These are phyloP conservation scores for Ochropacha duplaris DNA, from an alignment of 2,888 invertebrate species.

Conservation along the genomic window DNA sequence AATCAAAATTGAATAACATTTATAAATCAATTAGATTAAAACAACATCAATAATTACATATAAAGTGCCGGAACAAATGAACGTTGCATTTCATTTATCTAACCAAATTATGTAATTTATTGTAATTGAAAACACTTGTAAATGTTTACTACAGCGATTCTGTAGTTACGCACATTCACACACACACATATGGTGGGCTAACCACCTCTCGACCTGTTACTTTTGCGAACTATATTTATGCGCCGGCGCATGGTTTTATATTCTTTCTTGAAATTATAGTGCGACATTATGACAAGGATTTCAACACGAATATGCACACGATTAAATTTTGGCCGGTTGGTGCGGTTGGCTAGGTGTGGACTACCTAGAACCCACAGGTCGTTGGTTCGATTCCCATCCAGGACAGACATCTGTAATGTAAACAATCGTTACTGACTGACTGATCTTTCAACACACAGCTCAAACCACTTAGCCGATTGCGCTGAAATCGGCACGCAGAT, in stretches of 20 bases:
- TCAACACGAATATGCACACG: too few relatives aligned
- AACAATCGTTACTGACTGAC: too few relatives aligned
- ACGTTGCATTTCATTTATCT: background rate
- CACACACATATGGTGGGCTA: conserved; percentile 1
- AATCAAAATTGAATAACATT: too few relatives aligned
- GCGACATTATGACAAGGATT: background rate
- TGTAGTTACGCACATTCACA: background rate
- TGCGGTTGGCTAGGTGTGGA: too few relatives aligned
- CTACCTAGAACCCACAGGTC: too few relatives aligned
- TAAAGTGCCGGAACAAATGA: background rate
- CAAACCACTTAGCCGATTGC: too few relatives aligned
- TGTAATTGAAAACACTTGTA: background rate
- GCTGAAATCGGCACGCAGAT: too few relatives aligned
- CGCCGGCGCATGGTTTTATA: conserved; percentile 9
- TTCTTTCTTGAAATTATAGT: background rate
- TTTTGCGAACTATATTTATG: conserved; percentile 12
- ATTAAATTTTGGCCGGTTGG: too few relatives aligned
- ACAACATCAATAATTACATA: background rate
- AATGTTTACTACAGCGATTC: background rate
- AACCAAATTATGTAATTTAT: conserved; percentile 4
- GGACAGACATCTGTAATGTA: too few relatives aligned
- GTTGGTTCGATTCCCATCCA: too few relatives aligned
- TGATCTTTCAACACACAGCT: too few relatives aligned
- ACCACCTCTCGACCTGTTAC: conserved; percentile 8
- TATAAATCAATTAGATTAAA: background rate